Evolutionary conservation across 2,797 vertebrate species (phyloP), one percentile per base, ranked within the genome.

Genomic region (Numenius phaeopus): DNA sequence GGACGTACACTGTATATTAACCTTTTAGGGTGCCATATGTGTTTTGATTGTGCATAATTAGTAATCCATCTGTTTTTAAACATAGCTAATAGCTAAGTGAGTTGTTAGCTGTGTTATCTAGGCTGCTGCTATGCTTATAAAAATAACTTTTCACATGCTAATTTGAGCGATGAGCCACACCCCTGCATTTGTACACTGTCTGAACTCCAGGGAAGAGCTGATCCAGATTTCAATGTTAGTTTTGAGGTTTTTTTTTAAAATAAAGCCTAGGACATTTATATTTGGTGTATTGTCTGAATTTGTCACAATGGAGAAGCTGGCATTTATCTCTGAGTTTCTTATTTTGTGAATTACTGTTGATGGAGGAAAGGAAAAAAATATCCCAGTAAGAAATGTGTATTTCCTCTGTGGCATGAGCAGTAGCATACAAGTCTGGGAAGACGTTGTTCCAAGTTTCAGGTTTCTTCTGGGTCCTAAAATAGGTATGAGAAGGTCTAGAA

Each of bases 401-500:
- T 94, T 94, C 44, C 70, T 90, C 42, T 80, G 40, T 87, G 90
- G n/a, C 78, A 70, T 66, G 34, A 87, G 71, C 71, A 79, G 77
- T 55, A 83, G 57, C 47, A n/a, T 78, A 64, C 67, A 73, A 78
- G 83, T 89, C 78, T 85, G 12, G 37, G 90, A 91, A 76, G 75
- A 89, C 4, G 4, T 39, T 76, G 47, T 97, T 94, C 76, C 29
- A 71, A 89, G 78, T 85, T 93, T 95, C 67, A 78, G 10, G 30
- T 91, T 97, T 97, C 73, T 94, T 85, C 82, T 95, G 30, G 37
- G 21, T 93, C 52, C 84, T 89, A n/a, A 97, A 96, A 94, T 94
- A 96, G 57, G 26, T 76, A 81, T 57, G 49, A 82, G 90, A 91
- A 87, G 23, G 52, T 93, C 67, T 80, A 87, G 90, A 97, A 96